These are phyloP conservation scores for Rhingia campestris DNA, from an alignment of 2,888 invertebrate species.

Conservation along the genomic window DNA sequence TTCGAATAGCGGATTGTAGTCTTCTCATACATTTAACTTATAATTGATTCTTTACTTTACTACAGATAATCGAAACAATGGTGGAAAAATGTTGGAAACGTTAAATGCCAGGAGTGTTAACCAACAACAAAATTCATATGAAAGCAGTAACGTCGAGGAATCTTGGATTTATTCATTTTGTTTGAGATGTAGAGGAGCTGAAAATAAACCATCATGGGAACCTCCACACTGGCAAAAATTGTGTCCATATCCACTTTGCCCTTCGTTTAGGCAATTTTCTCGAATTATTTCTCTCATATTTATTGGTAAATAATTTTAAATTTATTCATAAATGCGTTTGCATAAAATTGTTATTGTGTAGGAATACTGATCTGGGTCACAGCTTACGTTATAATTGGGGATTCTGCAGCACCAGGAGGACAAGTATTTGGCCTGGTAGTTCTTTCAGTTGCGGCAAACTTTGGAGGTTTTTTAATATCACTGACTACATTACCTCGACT, in stretches of 20 bases:
- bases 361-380: slow-evolving; percentile 90
- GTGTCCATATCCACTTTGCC: slow-evolving; percentile 93
- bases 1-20: neutral
- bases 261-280: slow-evolving; percentile 92
- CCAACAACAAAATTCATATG: slow-evolving; percentile 75
- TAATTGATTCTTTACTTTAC: slow-evolving; percentile 21
- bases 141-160: slow-evolving; percentile 79
- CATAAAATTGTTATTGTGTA: slow-evolving; percentile 75
- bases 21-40: neutral
- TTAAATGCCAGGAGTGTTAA: slow-evolving; percentile 79
- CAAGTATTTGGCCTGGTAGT: slow-evolving; percentile 90
- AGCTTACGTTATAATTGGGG: slow-evolving; percentile 89
- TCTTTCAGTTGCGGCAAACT: slow-evolving; percentile 89
- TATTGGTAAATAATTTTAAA: slow-evolving; percentile 84
- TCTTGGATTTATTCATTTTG: slow-evolving; percentile 94
- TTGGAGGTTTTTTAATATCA: slow-evolving; percentile 92
- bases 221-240: slow-evolving; percentile 91
- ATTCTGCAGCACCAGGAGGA: slow-evolving; percentile 92
- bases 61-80: slow-evolving; percentile 79
- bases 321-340: neutral
- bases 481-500: slow-evolving; percentile 92
- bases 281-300: slow-evolving; percentile 88
- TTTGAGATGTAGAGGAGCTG: slow-evolving; percentile 90
- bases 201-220: slow-evolving; percentile 91
- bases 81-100: slow-evolving; percentile 78